Percentiles rank a stretch among this genome's conserved stretches.
These are phyloP conservation scores for Todus mexicanus DNA, from an alignment of 2,797 vertebrate species.

Conservation along the genomic window DNA sequence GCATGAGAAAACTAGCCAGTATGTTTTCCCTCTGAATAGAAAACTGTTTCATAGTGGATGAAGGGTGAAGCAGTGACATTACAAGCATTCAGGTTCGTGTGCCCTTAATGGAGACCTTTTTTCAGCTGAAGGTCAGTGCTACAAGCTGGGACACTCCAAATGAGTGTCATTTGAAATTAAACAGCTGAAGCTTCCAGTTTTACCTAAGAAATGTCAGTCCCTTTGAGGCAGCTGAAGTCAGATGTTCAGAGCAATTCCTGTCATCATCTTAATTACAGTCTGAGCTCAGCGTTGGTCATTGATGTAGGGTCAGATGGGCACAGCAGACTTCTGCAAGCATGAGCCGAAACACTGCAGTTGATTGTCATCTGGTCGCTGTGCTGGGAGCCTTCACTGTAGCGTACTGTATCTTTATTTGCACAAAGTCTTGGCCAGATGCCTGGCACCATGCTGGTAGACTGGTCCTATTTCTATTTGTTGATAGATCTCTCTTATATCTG, in stretches of 20 bases:
- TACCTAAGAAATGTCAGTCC: not conserved
- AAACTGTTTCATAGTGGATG: not conserved
- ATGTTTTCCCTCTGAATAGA: not conserved
- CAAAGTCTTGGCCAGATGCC: not conserved
- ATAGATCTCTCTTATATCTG: not conserved
- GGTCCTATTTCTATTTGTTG: not conserved
- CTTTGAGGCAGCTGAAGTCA: slow-evolving; percentile 6
- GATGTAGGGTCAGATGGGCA: not conserved
- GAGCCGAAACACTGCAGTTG: not conserved
- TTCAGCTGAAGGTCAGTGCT: not conserved
- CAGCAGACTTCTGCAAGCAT: not conserved
- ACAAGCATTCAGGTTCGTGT: not conserved
- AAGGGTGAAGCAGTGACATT: not conserved
- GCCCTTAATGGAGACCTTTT: not conserved
- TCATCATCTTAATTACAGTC: not conserved
- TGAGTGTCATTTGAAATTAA: not conserved
- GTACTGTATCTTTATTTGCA: not conserved
- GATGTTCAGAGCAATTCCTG: not conserved
- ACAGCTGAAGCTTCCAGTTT: not conserved
- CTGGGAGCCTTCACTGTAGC: not conserved
- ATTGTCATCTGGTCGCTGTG: not conserved
- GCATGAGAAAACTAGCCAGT: not conserved
- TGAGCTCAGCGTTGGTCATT: not conserved
- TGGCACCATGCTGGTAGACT: not conserved
- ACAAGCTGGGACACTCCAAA: not conserved